A percentile compares a stretch with the other conserved stretches of the same genome.
Conservation (phyloP, 2,113 vertebrate species). For the Saccopteryx leptura region DNA sequence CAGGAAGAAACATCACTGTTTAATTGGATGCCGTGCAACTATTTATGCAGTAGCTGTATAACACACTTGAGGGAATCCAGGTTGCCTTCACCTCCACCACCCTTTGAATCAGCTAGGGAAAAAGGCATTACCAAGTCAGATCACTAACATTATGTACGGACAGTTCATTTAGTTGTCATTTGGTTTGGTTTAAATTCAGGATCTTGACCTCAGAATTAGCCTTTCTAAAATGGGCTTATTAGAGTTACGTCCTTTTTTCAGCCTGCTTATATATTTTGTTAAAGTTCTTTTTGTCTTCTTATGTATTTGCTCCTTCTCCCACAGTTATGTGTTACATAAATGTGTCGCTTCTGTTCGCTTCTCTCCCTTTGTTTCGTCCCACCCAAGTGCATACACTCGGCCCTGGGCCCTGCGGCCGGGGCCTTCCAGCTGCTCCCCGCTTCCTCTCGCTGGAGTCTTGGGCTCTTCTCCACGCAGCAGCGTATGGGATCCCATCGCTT, state of each 20-base stretch:
- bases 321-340: not conserved
- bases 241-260: constrained; percentile 49
- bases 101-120: constrained; percentile 29
- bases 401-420: not conserved
- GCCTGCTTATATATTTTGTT: not conserved
- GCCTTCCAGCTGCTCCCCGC: not conserved
- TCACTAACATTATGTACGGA: constrained; percentile 31
- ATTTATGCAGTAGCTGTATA: constrained; percentile 50
- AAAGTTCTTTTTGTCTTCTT: not conserved
- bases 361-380: not conserved
- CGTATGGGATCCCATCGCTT: not conserved
- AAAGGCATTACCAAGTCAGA: constrained; percentile 49
- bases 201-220: constrained; percentile 33
- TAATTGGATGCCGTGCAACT: constrained; percentile 67
- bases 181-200: constrained; percentile 62
- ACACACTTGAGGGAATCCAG: constrained; percentile 58
- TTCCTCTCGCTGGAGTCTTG: not conserved
- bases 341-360: not conserved
- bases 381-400: too few relatives aligned
- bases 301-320: not conserved
- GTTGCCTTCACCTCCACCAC: constrained; percentile 59
- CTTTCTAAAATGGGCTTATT: constrained; percentile 56
- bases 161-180: constrained; percentile 44
- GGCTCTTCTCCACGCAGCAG: not conserved
- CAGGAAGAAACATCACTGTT: constrained; percentile 57